Evolutionary conservation across 2,888 invertebrate species (phyloP), one percentile per base, ranked within the genome.

Genomic region (Parelbella ahira): DNA sequence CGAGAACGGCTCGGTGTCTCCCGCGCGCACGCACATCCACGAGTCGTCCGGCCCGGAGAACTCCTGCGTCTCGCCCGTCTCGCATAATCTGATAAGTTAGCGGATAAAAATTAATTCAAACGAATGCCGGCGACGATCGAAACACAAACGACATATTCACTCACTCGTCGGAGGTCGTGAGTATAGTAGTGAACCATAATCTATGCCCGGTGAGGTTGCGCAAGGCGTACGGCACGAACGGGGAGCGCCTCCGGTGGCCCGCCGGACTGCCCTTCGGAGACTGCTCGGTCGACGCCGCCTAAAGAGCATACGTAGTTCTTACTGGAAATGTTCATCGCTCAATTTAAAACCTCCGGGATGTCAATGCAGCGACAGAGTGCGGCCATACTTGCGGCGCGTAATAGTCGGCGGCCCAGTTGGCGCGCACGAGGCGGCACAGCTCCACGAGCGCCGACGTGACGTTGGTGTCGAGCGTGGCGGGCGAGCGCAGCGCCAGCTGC

Each of bases 141-240:
- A n/a, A n/a, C n/a, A n/a, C n/a, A n/a, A n/a, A n/a, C n/a, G n/a
- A n/a, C n/a, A n/a, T n/a, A n/a, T n/a, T n/a, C 3, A 33, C 76
- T 60, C 64, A 78, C 79, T 89, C 89, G 23, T 93, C 92, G 0
- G 92, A 89, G 8, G 92, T 91, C 0, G 93, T 91, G 28, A 94
- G 91, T 32, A 94, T 90, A 0, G 97, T 97, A 47, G 94, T 93
- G 79, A 97, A 98, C 87, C 93, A 92, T 9, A 99, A 86, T 7
- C 90, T 89, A 38, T 94, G 93, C 0, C 98, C 98, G 0, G 97
- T 97, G 50, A 96, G 93, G 80, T 99, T 99, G 62, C 93, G 93
- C 46, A 99, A 84, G 4, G 96, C 94, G 84, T 96, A 99, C 0
- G 99, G 98, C 48, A 99, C 93, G 80, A 99, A 99, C 2, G 98